Evolutionary conservation across 2,888 invertebrate genomes (phyloP), one percentile per base, ranked within the genome.

Genomic region (Ichneumoninae sp.): DNA sequence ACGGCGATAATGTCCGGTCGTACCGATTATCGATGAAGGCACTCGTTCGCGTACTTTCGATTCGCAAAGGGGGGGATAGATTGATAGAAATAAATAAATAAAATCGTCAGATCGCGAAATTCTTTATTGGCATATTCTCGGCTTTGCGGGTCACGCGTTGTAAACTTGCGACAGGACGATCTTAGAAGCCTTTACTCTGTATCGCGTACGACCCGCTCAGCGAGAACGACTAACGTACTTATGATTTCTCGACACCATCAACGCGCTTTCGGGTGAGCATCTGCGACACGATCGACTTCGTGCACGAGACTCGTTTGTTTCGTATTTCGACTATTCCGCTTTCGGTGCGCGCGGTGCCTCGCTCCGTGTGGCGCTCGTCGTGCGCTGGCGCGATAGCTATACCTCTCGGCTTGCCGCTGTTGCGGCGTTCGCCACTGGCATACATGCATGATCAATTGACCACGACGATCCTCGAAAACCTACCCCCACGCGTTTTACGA

Each of bases 251-350:
- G 85, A 80, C 77, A 83, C 78, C 86, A 85, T 85, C 85, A 86
- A 88, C 79, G 85, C 80, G 87, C 80, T 82, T 89, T 87, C 83
- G 79, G 80, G 44, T 10, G 44, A 89, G 89, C 88, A 88, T 90
- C 89, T 88, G 90, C 87, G 86, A 57, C 60, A 77, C 88, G 88
- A 90, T 90, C 89, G 89, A 89, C 89, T 90, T 89, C 89, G 85
- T 83, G 88, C 82, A 83, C 88, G 88, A 86, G 88, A 87, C 88
- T 89, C 90, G 88, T 89, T 90, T 92, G 90, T 92, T 92, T 93
- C 92, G 90, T 91, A 92, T 90, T 92, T 93, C 92, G 90, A 87
- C 89, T 92, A 89, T 92, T 91, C 89, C 90, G 92, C 91, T 62
- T 52, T 62, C 65, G 52, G 40, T 50, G 76, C 76, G 76, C 52